Conservation (phyloP, 2,797 vertebrate genomes). For the Podargus strigoides region DNA sequence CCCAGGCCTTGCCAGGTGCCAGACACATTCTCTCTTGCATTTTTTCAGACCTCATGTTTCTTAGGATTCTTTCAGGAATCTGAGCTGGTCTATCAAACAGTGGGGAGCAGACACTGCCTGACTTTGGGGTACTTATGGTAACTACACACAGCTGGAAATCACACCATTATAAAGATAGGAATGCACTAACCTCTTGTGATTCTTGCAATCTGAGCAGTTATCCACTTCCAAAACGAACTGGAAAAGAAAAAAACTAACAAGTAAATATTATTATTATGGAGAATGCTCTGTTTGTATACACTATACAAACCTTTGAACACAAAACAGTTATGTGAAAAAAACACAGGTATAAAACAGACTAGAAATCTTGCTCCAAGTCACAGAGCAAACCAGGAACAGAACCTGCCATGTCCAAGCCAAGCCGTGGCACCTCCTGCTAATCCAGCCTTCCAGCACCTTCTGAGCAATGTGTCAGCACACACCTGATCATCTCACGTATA, state of each 20-base stretch:
- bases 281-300: neutral
- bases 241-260: constrained; percentile 15
- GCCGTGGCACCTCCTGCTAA: neutral
- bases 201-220: constrained; percentile 68
- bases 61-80: neutral
- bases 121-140: neutral
- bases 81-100: neutral
- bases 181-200: constrained; percentile 71
- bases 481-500: neutral
- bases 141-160: neutral
- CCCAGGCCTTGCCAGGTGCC: neutral
- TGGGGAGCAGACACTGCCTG: neutral
- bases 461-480: neutral
- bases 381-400: neutral
- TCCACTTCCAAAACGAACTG: constrained; percentile 77
- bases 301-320: neutral
- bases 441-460: neutral
- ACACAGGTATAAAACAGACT: neutral
- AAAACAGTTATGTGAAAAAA: neutral
- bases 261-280: neutral
- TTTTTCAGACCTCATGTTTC: neutral
- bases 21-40: neutral
- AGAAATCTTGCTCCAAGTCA: accelerated
- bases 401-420: neutral
- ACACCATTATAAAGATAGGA: neutral